Base-by-base conservation (phyloP, 2,888 invertebrate species). In the Dryobota labecula region DNA sequence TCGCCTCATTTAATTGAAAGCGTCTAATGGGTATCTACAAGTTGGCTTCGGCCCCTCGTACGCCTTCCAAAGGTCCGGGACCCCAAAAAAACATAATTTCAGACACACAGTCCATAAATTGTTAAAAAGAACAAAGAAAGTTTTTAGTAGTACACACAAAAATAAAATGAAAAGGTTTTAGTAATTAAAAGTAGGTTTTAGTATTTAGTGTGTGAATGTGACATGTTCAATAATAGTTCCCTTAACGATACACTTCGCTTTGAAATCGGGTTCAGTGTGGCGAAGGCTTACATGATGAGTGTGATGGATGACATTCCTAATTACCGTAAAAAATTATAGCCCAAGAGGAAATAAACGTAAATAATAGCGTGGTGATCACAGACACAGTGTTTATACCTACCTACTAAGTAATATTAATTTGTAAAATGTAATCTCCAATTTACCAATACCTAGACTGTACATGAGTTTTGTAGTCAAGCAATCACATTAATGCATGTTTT, bases 401-500 rank as follows among this genome's bases (percentile, higher is more conserved):
- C 8, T 27, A 45, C 18, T 13, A 13, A 20, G 7, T 20, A 20
- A 41, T 67, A 41, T 3, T 68, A 18, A 30, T 41, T 33, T 41
- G 1, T 70, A 54, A 57, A 70, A 38, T 41, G 13, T 0, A 30
- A 49, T 27, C 2, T 27, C 9, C 6, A 24, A 24, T 60, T 53
- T 13, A 45, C 8, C 15, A 27, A 36, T 15, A 45, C 15, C 33
- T 53, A 27, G 15, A 36, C 18, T 11, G 6, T 38, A 27, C 30
- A 41, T 13, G 15, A 11, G 9, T 76, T 68, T 68, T 56, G 27
- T 20, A 57, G 56, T 36, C 47, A 58, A 80, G 76, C 76, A 81
- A 66, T 33, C 33, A 68, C 33, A 70, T 47, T 66, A 76, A 66
- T 66, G 36, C 51, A 57, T 45, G 66, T 70, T 86, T 84, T 89